phyloP scores from a whole-genome alignment of 2,797 vertebrate genomes.

The Schizopygopsis pylzovi region DNA sequence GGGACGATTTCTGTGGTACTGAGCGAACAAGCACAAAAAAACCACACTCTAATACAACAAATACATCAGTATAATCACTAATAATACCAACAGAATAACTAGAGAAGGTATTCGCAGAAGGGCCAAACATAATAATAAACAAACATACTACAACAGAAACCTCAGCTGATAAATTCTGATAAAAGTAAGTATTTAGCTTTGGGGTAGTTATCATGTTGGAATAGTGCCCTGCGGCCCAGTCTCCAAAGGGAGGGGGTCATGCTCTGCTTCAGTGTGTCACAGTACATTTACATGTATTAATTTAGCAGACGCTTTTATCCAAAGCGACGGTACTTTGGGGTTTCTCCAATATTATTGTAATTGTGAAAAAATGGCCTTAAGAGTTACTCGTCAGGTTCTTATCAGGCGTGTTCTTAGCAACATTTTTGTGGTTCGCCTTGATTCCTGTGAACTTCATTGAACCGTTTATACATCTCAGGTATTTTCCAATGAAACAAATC shows the following conservation, averaged over 20 bases:
- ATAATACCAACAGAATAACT: not conserved
- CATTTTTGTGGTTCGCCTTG: not conserved
- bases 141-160: not conserved
- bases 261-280: too few relatives aligned
- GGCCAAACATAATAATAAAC: not conserved
- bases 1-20: conserved; percentile 60
- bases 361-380: not conserved
- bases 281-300: too few relatives aligned
- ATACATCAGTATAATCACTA: not conserved
- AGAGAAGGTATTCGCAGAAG: not conserved
- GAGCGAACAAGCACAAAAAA: not conserved
- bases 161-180: not conserved
- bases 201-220: too few relatives aligned
- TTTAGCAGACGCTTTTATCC: too few relatives aligned
- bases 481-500: not conserved
- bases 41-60: not conserved
- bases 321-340: too few relatives aligned
- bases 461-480: not conserved
- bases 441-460: conserved; percentile 5
- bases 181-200: not conserved
- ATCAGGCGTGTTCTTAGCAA: not conserved
- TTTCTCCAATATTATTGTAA: not conserved
- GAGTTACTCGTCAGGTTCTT: not conserved
- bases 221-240: too few relatives aligned
- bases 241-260: too few relatives aligned